Evolutionary conservation across 1,140 invertebrate genomes (phyloP), one percentile per base, ranked within the genome.

Genomic region (Bombus turneri): DNA sequence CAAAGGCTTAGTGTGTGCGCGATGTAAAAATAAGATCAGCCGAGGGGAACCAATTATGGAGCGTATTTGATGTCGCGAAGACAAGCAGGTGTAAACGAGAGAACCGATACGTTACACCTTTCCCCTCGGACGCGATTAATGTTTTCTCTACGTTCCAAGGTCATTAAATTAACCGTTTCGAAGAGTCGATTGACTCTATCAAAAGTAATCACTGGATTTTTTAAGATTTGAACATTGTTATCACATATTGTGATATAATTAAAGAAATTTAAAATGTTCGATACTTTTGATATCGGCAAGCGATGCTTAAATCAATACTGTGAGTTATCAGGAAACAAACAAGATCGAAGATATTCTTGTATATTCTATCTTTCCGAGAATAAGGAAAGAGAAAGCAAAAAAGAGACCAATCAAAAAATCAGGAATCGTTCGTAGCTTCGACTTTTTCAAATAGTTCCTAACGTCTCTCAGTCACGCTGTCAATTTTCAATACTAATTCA

Each of bases 31-130:
- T 75, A 85, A 89, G 81, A 89, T 84, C 80, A 86, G 37, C 74
- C 34, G 62, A 57, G 74, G 76, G 76, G 22, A 73, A 81, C 73
- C 85, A 87, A 89, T 90, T 79, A 85, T 81, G 31, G 47, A 10
- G 68, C n/a, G 62, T 53, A 37, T 57, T 74, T 47, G 41, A 79
- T 73, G 79, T 53, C 77, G 62, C 64, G 81, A 53, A 22, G 73
- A 53, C 62, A 57, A 71, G 87, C 88, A 89, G 88, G 89, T 90
- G 89, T 81, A 77, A 74, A 77, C 10, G 15, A 62, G 73, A 71
- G 69, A 47, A 47, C 43, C 76, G 64, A 66, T 68, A 75, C 25
- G 73, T 68, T 68, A 81, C 74, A 74, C 68, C 79, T 37, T 83
- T 87, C 59, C 81, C 81, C 28, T 5, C n/a, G 85, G 82, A 85